phyloP scores from a whole-genome alignment of 2,113 vertebrate species.

The Salvelinus namaycush region DNA sequence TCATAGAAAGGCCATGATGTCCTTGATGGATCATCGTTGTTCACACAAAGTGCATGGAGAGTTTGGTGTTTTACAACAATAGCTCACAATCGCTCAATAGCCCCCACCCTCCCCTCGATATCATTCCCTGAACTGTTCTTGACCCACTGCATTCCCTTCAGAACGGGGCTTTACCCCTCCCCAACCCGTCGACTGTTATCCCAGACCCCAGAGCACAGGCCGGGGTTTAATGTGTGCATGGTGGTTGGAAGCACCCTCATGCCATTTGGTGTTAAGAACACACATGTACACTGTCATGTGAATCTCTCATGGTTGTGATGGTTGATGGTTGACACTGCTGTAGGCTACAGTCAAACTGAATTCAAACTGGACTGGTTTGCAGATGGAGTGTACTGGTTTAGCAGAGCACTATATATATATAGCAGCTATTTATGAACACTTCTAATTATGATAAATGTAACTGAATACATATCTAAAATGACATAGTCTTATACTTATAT shows the following conservation, averaged over 20 bases:
- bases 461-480: no score
- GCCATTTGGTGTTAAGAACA: no score
- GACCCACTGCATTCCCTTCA: not conserved
- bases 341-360: not conserved
- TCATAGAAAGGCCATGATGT: no score
- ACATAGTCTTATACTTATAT: no score
- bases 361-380: no score
- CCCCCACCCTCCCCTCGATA: not conserved
- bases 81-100: not conserved
- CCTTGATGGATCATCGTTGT: no score
- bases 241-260: no score
- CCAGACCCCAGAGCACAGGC: slow-evolving; percentile 19
- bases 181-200: slow-evolving; percentile 14
- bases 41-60: not conserved
- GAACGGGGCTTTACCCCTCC: not conserved
- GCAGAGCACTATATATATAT: no score
- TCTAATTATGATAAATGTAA: no score
- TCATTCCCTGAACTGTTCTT: not conserved
- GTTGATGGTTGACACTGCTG: not conserved
- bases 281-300: not conserved
- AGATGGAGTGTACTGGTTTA: no score
- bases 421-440: no score
- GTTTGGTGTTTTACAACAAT: not conserved
- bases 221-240: slow-evolving; percentile 27
- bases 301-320: not conserved